These are phyloP conservation scores for Cryptus armator DNA, from an alignment of 2,888 invertebrate genomes.

Conservation along the genomic window DNA sequence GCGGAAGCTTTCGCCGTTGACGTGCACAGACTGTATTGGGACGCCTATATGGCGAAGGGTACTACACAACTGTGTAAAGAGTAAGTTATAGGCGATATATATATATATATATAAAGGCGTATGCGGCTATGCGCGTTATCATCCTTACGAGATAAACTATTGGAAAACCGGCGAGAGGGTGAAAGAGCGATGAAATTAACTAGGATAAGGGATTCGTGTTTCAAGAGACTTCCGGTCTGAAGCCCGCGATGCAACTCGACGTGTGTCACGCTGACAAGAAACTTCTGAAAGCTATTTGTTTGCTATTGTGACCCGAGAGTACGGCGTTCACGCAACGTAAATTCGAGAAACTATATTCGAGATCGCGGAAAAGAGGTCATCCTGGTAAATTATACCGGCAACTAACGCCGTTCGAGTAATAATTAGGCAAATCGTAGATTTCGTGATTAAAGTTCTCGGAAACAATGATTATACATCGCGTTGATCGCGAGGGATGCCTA, in stretches of 20 bases:
- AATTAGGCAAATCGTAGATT: too few species aligned
- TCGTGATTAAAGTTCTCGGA: too few species aligned
- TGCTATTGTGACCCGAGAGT: background rate
- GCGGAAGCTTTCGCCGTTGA: conserved; percentile 18
- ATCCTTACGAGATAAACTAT: conserved; percentile 20
- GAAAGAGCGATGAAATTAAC: conserved; percentile 29
- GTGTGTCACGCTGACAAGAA: background rate
- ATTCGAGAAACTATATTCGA: background rate
- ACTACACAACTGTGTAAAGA: conserved; percentile 3
- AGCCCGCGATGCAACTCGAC: background rate
- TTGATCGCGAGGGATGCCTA: too few species aligned
- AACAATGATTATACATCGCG: too few species aligned
- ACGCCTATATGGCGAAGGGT: background rate
- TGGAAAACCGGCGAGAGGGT: background rate
- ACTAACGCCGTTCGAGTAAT: too few species aligned
- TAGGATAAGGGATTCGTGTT: background rate
- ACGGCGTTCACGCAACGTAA: background rate
- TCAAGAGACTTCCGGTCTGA: background rate
- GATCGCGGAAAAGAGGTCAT: too few species aligned
- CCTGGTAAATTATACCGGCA: too few species aligned
- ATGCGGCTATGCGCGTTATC: conserved; percentile 13
- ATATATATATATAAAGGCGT: background rate
- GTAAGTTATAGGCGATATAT: conserved; percentile 6
- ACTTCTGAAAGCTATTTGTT: background rate
- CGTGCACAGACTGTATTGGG: background rate